Conservation (phyloP, 2,888 invertebrate species). For the Coelinius sp. region DNA sequence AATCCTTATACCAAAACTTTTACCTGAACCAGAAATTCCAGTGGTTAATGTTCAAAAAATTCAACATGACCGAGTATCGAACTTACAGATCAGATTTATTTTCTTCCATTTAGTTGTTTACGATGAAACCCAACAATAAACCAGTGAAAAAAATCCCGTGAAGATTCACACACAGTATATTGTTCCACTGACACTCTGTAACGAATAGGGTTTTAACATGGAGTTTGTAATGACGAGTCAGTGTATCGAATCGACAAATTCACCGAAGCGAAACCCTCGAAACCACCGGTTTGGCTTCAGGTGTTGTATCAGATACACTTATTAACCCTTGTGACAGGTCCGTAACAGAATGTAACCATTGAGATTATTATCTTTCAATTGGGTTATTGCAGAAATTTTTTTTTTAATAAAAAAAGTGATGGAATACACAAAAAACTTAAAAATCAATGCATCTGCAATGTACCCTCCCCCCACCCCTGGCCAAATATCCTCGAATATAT, state of each 20-base stretch:
- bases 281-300: conserved; percentile 1
- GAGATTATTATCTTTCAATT: conserved; percentile 14
- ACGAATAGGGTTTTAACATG: conserved; percentile 54
- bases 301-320: background rate
- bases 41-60: conserved; percentile 27
- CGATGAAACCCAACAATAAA: background rate
- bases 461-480: background rate
- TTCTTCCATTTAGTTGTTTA: conserved; percentile 1
- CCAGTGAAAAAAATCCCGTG: background rate
- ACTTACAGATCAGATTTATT: conserved; percentile 36
- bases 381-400: background rate
- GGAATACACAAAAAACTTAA: background rate
- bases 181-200: conserved; percentile 50
- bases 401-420: background rate
- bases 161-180: background rate
- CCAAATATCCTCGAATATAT: conserved; percentile 1
- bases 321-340: background rate
- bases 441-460: no score
- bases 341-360: background rate
- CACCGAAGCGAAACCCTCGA: conserved; percentile 7
- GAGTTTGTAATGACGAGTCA: conserved; percentile 13
- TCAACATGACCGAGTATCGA: conserved; percentile 38
- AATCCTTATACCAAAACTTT: no score
- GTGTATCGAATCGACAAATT: conserved; percentile 13
- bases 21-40: conserved; percentile 10